These are phyloP conservation scores for Petaurus breviceps DNA, from an alignment of 2,113 vertebrate genomes.

Conservation along the genomic window DNA sequence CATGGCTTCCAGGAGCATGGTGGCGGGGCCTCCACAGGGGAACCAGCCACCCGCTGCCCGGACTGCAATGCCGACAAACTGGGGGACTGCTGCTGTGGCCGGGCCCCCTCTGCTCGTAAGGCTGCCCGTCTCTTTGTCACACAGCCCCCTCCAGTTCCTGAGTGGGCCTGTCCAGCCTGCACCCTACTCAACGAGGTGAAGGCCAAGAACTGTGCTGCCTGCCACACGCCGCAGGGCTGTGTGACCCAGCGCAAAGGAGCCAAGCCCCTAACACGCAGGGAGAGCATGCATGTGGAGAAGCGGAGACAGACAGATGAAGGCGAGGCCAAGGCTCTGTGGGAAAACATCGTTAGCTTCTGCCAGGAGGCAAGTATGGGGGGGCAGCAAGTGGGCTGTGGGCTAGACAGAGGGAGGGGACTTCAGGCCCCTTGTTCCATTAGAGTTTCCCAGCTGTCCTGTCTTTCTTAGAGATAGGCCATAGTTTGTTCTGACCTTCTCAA, in stretches of 20 bases:
- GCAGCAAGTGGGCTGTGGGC: not conserved
- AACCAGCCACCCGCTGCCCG: constrained; percentile 78
- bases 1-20: constrained; percentile 94
- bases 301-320: constrained; percentile 94
- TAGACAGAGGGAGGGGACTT: too few relatives aligned
- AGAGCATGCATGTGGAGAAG: constrained; percentile 96
- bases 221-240: constrained; percentile 95
- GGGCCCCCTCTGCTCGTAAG: constrained; percentile 82
- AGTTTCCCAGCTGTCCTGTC: not conserved
- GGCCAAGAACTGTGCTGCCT: constrained; percentile 93
- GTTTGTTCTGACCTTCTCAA: not conserved
- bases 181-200: constrained; percentile 92
- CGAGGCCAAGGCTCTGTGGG: constrained; percentile 97
- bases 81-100: constrained; percentile 72
- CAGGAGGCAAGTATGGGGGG: constrained; percentile 89
- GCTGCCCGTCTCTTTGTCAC: constrained; percentile 81
- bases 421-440: not conserved
- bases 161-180: constrained; percentile 96
- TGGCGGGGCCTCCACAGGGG: not conserved
- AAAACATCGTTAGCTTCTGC: constrained; percentile 97
- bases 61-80: constrained; percentile 83
- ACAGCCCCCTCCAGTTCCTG: constrained; percentile 73
- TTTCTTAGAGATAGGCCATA: not conserved
- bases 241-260: constrained; percentile 87
- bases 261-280: constrained; percentile 90